Conservation (phyloP, 2,888 invertebrate species). For the Drosophila limbata region DNA sequence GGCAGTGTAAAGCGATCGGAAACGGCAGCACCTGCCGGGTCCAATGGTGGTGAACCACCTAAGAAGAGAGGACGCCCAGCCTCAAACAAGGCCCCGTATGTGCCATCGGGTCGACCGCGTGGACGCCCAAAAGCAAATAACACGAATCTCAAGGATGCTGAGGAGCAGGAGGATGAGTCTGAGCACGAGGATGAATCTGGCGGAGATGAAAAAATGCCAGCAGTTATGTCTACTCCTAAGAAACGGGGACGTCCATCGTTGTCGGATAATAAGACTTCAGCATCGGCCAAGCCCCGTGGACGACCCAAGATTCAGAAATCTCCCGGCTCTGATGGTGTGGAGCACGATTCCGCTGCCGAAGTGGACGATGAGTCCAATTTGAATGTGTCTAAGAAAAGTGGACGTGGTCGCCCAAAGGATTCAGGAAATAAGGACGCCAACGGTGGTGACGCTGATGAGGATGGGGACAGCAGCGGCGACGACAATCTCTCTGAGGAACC, state of each 20-base stretch:
- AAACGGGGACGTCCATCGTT: constrained; percentile 64
- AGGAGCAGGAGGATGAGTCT: constrained; percentile 25
- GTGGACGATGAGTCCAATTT: constrained; percentile 17
- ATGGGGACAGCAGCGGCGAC: constrained; percentile 12
- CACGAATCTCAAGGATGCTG: constrained; percentile 1
- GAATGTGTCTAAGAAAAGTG: constrained; percentile 52
- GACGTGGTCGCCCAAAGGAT: constrained; percentile 51
- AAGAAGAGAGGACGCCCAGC: constrained; percentile 66
- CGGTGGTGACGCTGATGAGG: constrained; percentile 34
- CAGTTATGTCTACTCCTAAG: constrained; percentile 45
- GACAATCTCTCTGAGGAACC: constrained; percentile 16
- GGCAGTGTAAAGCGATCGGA: background rate
- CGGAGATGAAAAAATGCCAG: constrained; percentile 21
- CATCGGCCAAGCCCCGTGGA: constrained; percentile 44
- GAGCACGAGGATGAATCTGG: constrained; percentile 28
- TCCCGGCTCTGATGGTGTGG: constrained; percentile 28
- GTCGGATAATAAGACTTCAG: background rate
- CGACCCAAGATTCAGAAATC: constrained; percentile 39
- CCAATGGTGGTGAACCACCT: constrained; percentile 41
- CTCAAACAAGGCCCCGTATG: constrained; percentile 27
- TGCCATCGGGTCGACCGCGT: constrained; percentile 74
- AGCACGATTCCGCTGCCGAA: constrained; percentile 37
- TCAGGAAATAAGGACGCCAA: constrained; percentile 18
- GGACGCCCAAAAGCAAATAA: constrained; percentile 70
- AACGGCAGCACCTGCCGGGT: constrained; percentile 23